Evolutionary conservation across 1,140 invertebrate genomes (phyloP).

Genomic region (Zaprionus africanus): DNA sequence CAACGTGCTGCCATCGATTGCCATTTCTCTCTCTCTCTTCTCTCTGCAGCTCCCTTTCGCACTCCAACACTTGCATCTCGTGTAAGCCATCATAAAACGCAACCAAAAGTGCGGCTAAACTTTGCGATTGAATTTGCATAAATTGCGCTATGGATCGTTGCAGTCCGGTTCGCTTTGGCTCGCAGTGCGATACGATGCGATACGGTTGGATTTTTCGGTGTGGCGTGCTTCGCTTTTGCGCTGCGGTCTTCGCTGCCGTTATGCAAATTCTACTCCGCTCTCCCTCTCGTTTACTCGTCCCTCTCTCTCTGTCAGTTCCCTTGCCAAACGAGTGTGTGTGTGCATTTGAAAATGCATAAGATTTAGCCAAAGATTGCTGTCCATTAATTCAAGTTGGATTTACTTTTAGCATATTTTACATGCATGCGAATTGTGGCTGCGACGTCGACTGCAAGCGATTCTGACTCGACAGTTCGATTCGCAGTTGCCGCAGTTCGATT

Average conservation of each 20-base stretch:
- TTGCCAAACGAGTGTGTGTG: slow-evolving; percentile 20
- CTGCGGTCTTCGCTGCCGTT: slow-evolving; percentile 53
- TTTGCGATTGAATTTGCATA: slow-evolving; percentile 84
- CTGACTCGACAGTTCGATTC: slow-evolving; percentile 55
- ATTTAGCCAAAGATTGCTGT: slow-evolving; percentile 82
- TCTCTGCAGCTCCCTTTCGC: background rate
- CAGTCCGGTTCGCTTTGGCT: slow-evolving; percentile 20
- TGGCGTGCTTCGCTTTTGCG: slow-evolving; percentile 39
- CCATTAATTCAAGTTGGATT: slow-evolving; percentile 83
- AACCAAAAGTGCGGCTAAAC: slow-evolving; percentile 77
- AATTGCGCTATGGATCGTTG: slow-evolving; percentile 62
- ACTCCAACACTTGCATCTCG: slow-evolving; percentile 37
- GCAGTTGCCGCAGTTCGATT: slow-evolving; percentile 44
- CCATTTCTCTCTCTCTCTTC: background rate
- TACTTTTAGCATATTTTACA: slow-evolving; percentile 83
- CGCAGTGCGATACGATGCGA: background rate
- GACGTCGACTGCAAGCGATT: slow-evolving; percentile 12
- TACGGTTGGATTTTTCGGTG: slow-evolving; percentile 43
- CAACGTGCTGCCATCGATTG: slow-evolving; percentile 25
- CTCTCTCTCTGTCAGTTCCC: background rate
- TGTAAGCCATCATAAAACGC: slow-evolving; percentile 59
- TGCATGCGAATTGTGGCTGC: slow-evolving; percentile 57
- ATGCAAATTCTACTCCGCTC: slow-evolving; percentile 60
- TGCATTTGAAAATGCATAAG: slow-evolving; percentile 80
- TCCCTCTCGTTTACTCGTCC: no score